Evolutionary conservation across 2,113 vertebrate genomes (phyloP).

Genomic region (Castor canadensis): DNA sequence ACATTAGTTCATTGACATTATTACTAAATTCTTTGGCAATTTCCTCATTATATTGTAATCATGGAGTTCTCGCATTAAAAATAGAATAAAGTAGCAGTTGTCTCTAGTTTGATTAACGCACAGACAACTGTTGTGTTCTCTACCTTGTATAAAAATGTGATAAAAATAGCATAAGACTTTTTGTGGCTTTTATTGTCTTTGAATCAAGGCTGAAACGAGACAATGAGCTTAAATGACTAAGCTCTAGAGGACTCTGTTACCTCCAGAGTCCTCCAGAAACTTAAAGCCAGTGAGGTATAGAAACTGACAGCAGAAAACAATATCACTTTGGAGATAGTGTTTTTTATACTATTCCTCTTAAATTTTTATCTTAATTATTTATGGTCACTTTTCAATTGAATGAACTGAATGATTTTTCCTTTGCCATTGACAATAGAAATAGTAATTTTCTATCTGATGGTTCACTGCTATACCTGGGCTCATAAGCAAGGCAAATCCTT

Average conservation of each 20-base stretch:
- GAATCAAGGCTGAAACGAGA: neutral
- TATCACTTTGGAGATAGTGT: neutral
- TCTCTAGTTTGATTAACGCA: neutral
- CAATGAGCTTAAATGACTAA: neutral
- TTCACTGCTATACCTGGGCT: neutral
- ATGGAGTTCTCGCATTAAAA: neutral
- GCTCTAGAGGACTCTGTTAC: neutral
- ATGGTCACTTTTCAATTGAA: neutral
- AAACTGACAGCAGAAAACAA: neutral
- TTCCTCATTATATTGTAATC: neutral
- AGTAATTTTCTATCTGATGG: neutral
- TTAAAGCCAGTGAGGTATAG: neutral
- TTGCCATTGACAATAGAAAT: neutral
- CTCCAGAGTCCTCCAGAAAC: neutral
- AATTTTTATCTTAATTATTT: neutral
- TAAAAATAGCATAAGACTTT: neutral
- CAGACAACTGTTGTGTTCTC: neutral
- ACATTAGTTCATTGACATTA: neutral
- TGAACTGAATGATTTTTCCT: neutral
- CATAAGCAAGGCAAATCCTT: neutral
- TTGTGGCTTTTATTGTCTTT: neutral
- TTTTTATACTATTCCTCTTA: neutral
- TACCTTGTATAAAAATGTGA: neutral
- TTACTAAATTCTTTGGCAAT: neutral
- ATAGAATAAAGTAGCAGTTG: neutral